Evolutionary conservation across 2,113 vertebrate genomes (phyloP), one percentile per base, ranked within the genome.

Genomic region (Thryonomys swinderianus): DNA sequence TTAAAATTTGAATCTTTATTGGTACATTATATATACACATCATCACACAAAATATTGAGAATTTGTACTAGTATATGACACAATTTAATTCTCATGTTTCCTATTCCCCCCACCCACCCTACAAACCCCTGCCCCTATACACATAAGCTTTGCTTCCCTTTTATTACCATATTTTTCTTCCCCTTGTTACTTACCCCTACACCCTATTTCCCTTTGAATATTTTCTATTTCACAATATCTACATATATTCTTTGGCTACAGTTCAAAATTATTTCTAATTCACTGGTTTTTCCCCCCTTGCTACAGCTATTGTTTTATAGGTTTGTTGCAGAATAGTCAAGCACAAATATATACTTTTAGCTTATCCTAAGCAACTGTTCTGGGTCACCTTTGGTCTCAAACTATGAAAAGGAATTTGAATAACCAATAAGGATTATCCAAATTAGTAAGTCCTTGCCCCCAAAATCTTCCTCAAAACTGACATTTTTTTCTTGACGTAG

Each of bases 231-330:
- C n/a, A n/a, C n/a, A n/a, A n/a, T n/a, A n/a, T n/a, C n/a, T n/a
- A n/a, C n/a, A n/a, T n/a, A 85, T 30, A 53, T 8, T 53, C 79
- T 87, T 40, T 80, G 11, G 21, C 78, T 94, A 91, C 59, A 86
- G 78, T 69, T 93, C 62, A 85, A 86, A 96, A 88, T 94, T 76
- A 91, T 93, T 85, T 88, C 34, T 94, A 85, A 87, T 91, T 94
- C 42, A 83, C 78, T 82, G 2, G 61, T 48, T 86, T 74, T 30
- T 21, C 48, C 32, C 8, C 20, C 11, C 37, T 23, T 4, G 51
- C 12, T 40, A 88, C 37, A 71, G 79, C 3, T 61, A 34, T 82
- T 55, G 16, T 81, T 92, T 94, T 37, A 84, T 91, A 13, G n/a
- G n/a, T n/a, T 83, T 79, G n/a, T 30, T 82, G 69, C 25, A 87